These are phyloP conservation scores for Rhipidura dahli DNA, from an alignment of 2,113 vertebrate genomes.

Conservation along the genomic window DNA sequence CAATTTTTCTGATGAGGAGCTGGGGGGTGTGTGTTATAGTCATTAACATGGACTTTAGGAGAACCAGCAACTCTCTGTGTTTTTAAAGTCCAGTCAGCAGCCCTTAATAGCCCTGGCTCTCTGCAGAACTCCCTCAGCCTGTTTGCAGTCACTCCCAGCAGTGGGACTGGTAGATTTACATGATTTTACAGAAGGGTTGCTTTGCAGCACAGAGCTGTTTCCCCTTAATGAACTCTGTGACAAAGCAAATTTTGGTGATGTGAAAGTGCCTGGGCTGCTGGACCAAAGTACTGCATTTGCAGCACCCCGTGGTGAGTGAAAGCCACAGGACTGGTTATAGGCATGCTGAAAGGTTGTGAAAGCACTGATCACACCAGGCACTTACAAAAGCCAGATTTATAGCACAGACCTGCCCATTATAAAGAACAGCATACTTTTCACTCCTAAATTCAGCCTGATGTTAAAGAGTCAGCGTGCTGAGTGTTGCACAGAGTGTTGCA, in stretches of 20 bases:
- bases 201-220: background rate
- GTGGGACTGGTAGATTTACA: background rate
- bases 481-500: background rate
- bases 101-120: background rate
- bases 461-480: background rate
- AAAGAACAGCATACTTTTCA: background rate
- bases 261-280: background rate
- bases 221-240: conserved; percentile 14
- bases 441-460: background rate
- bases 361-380: background rate
- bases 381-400: background rate
- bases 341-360: background rate
- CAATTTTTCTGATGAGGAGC: background rate
- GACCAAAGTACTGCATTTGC: background rate
- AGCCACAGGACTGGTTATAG: background rate
- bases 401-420: background rate
- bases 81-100: background rate
- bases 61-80: background rate
- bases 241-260: background rate
- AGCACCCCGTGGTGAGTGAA: background rate
- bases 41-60: background rate
- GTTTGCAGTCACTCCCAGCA: background rate
- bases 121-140: background rate
- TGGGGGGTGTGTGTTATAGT: background rate
- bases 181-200: conserved; percentile 1